These are phyloP conservation scores for Clarias fuscus DNA, from an alignment of 2,797 vertebrate species.

Conservation along the genomic window DNA sequence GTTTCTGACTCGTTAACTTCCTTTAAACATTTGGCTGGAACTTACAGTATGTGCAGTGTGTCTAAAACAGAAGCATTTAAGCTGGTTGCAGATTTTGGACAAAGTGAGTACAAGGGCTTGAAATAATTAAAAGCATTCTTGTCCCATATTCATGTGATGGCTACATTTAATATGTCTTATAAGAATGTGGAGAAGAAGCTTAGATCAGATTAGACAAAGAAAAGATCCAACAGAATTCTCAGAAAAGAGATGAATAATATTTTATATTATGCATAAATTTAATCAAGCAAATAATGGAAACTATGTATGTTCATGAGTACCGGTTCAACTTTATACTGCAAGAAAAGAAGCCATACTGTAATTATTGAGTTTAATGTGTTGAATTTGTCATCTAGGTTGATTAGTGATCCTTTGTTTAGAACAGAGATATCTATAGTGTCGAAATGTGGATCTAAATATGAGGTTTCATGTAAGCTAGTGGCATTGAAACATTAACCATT, in stretches of 20 bases:
- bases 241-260: neutral
- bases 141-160: neutral
- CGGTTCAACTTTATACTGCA: neutral
- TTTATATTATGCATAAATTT: neutral
- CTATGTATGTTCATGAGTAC: neutral
- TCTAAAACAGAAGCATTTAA: neutral
- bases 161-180: neutral
- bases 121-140: neutral
- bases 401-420: neutral
- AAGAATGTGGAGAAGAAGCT: neutral
- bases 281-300: neutral
- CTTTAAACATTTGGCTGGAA: no score
- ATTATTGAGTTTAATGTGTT: neutral
- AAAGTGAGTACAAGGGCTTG: neutral
- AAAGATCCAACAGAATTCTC: neutral
- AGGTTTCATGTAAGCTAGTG: neutral
- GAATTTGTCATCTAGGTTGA: neutral
- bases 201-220: neutral
- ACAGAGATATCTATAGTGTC: neutral
- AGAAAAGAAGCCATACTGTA: neutral
- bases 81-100: neutral
- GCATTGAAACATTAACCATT: neutral
- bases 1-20: neutral
- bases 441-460: slow-evolving; percentile 4
- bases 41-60: neutral